Evolutionary conservation across 1,140 invertebrate species (phyloP), one percentile per base, ranked within the genome.

Genomic region (Heliconius hermathena): DNA sequence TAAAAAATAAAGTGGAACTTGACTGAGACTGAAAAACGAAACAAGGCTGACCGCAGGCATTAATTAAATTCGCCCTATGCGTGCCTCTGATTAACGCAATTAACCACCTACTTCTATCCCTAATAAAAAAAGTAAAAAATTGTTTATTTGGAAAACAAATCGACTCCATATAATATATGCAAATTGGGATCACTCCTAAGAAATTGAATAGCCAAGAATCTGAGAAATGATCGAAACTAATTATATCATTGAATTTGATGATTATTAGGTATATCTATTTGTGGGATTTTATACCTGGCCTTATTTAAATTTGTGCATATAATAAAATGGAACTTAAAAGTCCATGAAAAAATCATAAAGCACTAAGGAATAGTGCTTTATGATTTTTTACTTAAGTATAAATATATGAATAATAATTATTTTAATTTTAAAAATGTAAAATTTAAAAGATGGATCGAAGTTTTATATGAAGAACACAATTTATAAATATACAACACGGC

Each of bases 11-110:
- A 76, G 11, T 49, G 38, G 60, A 76, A 60, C 74, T n/a, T n/a
- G n/a, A n/a, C n/a, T n/a, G n/a, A 71, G 60, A 76, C 57, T 41
- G 41, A 41, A 66, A 75, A 76, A 52, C 74, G 74, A 29, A 76
- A 76, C 74, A 76, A 8, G 74, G 41, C 74, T 76, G 74, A 76
- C 74, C 66, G 74, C 22, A 70, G 74, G 29, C 74, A 76, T 76
- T 76, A 71, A 76, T 76, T 76, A 76, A 76, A 76, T 76, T 70
- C 74, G 74, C 74, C 74, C 74, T 71, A 76, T 70, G 74, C 38
- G 60, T 41, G 26, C 66, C 74, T 70, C 60, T 70, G 60, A 46
- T 71, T 76, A 76, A 46, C 38, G 74, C 41, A 76, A 76, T 76
- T 76, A 76, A 66, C 74, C 8, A 18, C 26, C 66, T 33, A 26